A percentile compares a stretch with the other conserved stretches of the same genome.
These are phyloP conservation scores for Tapirus terrestris DNA, from an alignment of 2,113 vertebrate genomes.

Conservation along the genomic window DNA sequence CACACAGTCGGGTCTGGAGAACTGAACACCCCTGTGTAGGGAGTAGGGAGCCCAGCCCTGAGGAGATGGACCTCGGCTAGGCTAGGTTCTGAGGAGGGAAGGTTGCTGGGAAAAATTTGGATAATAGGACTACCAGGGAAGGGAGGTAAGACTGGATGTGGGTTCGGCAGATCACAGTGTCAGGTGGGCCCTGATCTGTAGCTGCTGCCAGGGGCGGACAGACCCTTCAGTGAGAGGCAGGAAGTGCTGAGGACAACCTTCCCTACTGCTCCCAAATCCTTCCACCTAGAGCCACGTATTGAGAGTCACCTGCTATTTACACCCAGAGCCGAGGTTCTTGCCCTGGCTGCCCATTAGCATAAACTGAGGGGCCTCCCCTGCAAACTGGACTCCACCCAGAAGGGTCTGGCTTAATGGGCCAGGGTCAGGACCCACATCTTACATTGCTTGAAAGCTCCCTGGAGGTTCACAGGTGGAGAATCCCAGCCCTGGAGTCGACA, in stretches of 20 bases:
- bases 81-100: not conserved
- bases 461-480: no score
- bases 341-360: not conserved
- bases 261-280: not conserved
- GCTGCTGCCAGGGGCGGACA: not conserved
- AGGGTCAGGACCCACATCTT: not conserved
- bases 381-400: fast-evolving
- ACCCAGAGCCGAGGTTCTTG: not conserved
- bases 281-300: not conserved
- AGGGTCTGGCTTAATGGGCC: not conserved
- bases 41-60: no score
- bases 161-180: fast-evolving
- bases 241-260: not conserved
- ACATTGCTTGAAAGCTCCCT: not conserved
- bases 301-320: not conserved
- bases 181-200: not conserved
- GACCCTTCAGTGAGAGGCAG: not conserved
- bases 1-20: fast-evolving
- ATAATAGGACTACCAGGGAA: not conserved
- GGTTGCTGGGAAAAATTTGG: not conserved
- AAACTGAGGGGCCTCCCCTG: not conserved
- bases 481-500: not conserved
- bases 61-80: not conserved
- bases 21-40: not conserved
- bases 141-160: not conserved